These are phyloP conservation scores for Kryphioiulus occultus DNA, from an alignment of 2,888 invertebrate species.

Conservation along the genomic window DNA sequence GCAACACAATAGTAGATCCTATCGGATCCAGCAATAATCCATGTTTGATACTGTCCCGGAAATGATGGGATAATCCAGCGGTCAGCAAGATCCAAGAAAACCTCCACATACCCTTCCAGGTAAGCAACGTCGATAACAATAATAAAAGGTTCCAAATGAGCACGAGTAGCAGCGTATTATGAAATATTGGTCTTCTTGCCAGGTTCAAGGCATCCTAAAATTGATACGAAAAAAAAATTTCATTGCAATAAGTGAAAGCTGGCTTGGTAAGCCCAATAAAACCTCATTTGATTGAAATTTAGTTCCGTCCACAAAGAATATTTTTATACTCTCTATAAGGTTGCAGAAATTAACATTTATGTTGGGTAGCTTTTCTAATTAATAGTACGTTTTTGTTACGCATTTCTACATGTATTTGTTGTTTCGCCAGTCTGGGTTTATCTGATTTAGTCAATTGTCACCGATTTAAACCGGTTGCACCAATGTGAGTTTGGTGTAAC, in stretches of 20 bases:
- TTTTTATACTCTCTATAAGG: too few relatives aligned
- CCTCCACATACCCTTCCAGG: constrained; percentile 59
- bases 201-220: constrained; percentile 73
- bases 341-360: constrained; percentile 44
- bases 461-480: too few relatives aligned
- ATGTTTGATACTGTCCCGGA: constrained; percentile 74
- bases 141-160: constrained; percentile 61
- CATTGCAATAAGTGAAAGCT: not conserved
- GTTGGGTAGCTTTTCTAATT: too few relatives aligned
- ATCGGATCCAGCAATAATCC: constrained; percentile 75
- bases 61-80: constrained; percentile 75
- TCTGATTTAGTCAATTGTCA: too few relatives aligned
- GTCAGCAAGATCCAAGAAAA: constrained; percentile 69
- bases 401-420: too few relatives aligned
- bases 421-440: too few relatives aligned
- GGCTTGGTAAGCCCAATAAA: not conserved
- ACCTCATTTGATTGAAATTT: not conserved
- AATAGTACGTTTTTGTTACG: too few relatives aligned
- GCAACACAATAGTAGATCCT: constrained; percentile 24
- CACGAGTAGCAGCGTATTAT: constrained; percentile 72
- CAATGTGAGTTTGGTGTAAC: too few relatives aligned
- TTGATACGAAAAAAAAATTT: constrained; percentile 54
- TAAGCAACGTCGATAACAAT: constrained; percentile 56
- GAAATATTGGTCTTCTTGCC: constrained; percentile 71
- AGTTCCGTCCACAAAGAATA: too few relatives aligned